Evolutionary conservation across 2,113 vertebrate species (phyloP).

Genomic region (Kryptolebias marmoratus): DNA sequence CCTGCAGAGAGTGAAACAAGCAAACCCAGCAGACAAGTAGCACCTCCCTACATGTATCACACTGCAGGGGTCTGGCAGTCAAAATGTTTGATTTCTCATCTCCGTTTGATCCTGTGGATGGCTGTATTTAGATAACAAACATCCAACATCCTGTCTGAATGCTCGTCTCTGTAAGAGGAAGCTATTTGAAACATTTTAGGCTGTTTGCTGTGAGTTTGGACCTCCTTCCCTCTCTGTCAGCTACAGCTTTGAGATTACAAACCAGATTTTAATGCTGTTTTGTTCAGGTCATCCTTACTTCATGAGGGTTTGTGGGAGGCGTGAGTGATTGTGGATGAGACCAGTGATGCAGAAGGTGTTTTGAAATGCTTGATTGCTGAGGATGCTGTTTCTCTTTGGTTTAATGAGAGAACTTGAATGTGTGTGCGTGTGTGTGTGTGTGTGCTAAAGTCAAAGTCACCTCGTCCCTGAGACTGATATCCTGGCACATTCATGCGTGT

Average conservation of each 20-base stretch:
- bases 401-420: slow-evolving; percentile 44
- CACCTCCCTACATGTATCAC: slow-evolving; percentile 40
- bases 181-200: background rate
- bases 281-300: slow-evolving; percentile 45
- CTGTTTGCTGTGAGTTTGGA: slow-evolving; percentile 7
- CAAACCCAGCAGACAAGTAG: slow-evolving; percentile 34
- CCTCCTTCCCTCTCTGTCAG: background rate
- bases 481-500: slow-evolving; percentile 57
- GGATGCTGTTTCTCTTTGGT: slow-evolving; percentile 53
- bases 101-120: slow-evolving; percentile 39
- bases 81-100: slow-evolving; percentile 57
- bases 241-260: background rate
- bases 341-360: slow-evolving; percentile 57
- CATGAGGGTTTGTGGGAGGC: slow-evolving; percentile 30
- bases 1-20: slow-evolving; percentile 51
- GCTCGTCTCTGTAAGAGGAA: slow-evolving; percentile 7
- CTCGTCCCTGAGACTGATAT: slow-evolving; percentile 67
- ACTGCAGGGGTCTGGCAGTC: slow-evolving; percentile 49
- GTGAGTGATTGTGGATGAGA: slow-evolving; percentile 25
- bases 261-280: slow-evolving; percentile 44
- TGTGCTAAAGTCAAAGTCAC: slow-evolving; percentile 78
- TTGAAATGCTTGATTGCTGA: slow-evolving; percentile 50
- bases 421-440: slow-evolving; percentile 39
- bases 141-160: slow-evolving; percentile 18
- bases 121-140: slow-evolving; percentile 20